These are phyloP conservation scores for Lordiphosa fenestrarum DNA, from an alignment of 2,888 invertebrate species.

Conservation along the genomic window DNA sequence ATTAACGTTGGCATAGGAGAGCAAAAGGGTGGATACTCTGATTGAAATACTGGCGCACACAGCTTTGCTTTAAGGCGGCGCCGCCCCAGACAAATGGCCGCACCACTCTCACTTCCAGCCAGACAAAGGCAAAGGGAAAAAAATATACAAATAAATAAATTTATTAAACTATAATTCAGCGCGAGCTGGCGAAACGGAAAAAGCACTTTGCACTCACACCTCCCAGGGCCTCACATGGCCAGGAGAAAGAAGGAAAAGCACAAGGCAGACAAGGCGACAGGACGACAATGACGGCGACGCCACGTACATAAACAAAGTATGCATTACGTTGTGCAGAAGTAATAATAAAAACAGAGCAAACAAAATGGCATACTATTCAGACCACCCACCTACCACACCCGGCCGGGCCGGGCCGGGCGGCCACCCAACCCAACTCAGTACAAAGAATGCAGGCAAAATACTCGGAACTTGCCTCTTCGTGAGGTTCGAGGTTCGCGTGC, in stretches of 20 bases:
- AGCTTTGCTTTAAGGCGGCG: background rate
- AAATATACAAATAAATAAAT: constrained; percentile 58
- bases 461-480: constrained; percentile 12
- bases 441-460: constrained; percentile 15
- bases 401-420: no score
- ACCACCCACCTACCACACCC: background rate
- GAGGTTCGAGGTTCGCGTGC: constrained; percentile 24
- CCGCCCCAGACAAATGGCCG: no score
- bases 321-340: constrained; percentile 61
- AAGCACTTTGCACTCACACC: constrained; percentile 65
- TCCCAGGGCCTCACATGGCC: constrained; percentile 19
- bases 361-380: constrained; percentile 30
- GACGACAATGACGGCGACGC: constrained; percentile 24
- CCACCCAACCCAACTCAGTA: background rate
- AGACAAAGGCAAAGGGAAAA: constrained; percentile 5
- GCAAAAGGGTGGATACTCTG: constrained; percentile 20
- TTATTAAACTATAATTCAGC: constrained; percentile 73
- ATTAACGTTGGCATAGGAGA: constrained; percentile 47
- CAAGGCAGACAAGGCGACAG: constrained; percentile 46
- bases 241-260: constrained; percentile 39
- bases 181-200: constrained; percentile 35
- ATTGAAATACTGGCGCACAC: constrained; percentile 1
- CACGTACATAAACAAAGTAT: constrained; percentile 63
- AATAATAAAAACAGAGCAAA: constrained; percentile 70
- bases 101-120: no score